Percentiles rank a stretch among this genome's conserved stretches.
phyloP scores from a whole-genome alignment of 2,797 vertebrate species.

The Poeciliopsis presidionis region DNA sequence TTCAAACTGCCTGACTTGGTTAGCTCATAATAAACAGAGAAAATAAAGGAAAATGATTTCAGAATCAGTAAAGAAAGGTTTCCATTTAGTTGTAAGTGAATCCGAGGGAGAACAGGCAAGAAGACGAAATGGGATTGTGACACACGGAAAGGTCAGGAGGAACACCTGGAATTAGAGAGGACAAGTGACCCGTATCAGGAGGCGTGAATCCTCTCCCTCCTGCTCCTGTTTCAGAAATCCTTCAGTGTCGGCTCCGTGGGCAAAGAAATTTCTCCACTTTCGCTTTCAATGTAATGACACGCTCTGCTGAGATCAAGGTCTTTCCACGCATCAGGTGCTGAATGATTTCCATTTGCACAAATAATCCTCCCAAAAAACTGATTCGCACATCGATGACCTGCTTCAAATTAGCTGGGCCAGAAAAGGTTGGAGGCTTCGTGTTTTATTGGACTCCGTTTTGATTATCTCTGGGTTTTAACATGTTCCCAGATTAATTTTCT shows the following conservation, averaged over 20 bases:
- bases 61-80: background rate
- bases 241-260: constrained; percentile 25
- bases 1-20: constrained; percentile 26
- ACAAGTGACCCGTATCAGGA: constrained; percentile 39
- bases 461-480: constrained; percentile 24
- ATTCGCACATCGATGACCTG: constrained; percentile 17
- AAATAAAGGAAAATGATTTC: constrained; percentile 10
- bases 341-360: constrained; percentile 37
- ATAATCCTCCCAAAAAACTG: constrained; percentile 16
- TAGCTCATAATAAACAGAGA: constrained; percentile 8
- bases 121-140: constrained; percentile 13
- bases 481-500: constrained; percentile 27
- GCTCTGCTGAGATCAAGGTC: constrained; percentile 54
- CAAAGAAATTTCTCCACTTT: constrained; percentile 39
- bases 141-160: constrained; percentile 7
- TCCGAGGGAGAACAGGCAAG: constrained; percentile 12
- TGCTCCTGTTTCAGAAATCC: constrained; percentile 45
- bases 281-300: constrained; percentile 47
- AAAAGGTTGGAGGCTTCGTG: constrained; percentile 45
- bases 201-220: constrained; percentile 35
- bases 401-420: constrained; percentile 6
- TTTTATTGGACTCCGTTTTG: constrained; percentile 53
- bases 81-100: constrained; percentile 2
- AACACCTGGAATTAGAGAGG: constrained; percentile 8
- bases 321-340: constrained; percentile 38